Percentiles rank a stretch among this genome's conserved stretches.
These are phyloP conservation scores for Alsophila aescularia DNA, from an alignment of 2,888 invertebrate genomes.

Conservation along the genomic window DNA sequence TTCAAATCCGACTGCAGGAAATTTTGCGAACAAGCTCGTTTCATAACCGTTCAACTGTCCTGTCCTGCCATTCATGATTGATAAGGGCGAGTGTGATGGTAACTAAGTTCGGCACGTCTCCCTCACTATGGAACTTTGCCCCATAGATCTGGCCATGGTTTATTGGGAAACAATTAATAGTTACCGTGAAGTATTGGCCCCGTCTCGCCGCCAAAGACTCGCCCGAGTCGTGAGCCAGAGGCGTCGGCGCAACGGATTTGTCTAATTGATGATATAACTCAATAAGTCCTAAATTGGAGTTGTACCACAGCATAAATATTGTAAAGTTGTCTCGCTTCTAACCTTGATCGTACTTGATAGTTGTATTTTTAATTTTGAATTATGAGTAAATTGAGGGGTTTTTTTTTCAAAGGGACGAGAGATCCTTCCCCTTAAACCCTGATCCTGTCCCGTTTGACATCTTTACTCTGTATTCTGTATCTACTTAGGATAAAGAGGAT, in stretches of 20 bases:
- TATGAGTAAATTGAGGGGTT: neutral
- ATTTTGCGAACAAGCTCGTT: too few species aligned
- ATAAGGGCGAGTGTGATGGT: neutral
- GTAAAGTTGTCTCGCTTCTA: neutral
- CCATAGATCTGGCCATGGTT: constrained; percentile 14
- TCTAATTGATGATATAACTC: constrained; percentile 16
- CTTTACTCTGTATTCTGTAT: too few species aligned
- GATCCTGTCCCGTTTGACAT: too few species aligned
- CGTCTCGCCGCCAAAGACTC: constrained; percentile 14
- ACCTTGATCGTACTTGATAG: neutral
- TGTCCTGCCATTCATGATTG: too few species aligned
- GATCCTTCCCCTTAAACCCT: too few species aligned
- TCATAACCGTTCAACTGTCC: too few species aligned
- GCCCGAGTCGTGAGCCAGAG: constrained; percentile 10
- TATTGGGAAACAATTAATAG: constrained; percentile 25
- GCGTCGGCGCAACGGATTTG: constrained; percentile 20
- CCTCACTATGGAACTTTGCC: constrained; percentile 1
- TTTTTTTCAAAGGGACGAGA: too few species aligned
- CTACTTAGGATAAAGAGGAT: too few species aligned
- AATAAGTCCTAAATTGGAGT: neutral
- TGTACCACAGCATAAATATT: too few species aligned
- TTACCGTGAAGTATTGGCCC: constrained; percentile 8
- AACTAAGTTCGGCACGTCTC: neutral
- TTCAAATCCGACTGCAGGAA: too few species aligned
- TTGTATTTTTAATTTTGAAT: neutral